A percentile compares a stretch with the other conserved stretches of the same genome.
Evolutionary conservation across 2,888 invertebrate species (phyloP).

Genomic region (Parasteatoda lunata): DNA sequence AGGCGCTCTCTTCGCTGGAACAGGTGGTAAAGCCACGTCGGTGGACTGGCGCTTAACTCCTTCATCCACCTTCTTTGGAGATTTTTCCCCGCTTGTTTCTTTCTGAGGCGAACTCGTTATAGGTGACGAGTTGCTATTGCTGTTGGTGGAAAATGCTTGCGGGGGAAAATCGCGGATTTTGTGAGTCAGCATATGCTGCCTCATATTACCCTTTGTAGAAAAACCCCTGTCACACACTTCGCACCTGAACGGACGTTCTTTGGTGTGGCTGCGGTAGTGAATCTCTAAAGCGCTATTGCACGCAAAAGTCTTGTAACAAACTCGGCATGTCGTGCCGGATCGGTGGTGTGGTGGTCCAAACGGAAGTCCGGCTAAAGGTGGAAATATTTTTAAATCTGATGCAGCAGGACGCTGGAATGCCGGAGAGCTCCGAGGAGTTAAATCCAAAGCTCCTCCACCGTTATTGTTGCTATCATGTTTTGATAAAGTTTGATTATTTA

Average conservation of each 20-base stretch:
- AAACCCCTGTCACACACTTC: constrained; percentile 93
- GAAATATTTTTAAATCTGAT: constrained; percentile 62
- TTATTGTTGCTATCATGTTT: constrained; percentile 71
- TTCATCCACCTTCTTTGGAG: constrained; percentile 31
- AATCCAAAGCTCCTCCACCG: constrained; percentile 72
- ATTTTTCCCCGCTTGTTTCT: constrained; percentile 17
- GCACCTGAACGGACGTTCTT: constrained; percentile 97
- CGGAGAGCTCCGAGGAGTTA: constrained; percentile 70
- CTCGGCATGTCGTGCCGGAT: constrained; percentile 94
- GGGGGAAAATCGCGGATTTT: constrained; percentile 80
- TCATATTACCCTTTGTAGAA: constrained; percentile 99
- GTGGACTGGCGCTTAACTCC: constrained; percentile 76
- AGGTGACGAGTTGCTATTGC: constrained; percentile 17
- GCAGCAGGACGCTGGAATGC: constrained; percentile 38
- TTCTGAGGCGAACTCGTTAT: constrained; percentile 16
- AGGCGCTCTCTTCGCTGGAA: constrained; percentile 66
- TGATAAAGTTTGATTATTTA: constrained; percentile 12
- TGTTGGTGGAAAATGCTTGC: constrained; percentile 69
- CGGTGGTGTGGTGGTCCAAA: constrained; percentile 80
- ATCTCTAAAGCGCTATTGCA: constrained; percentile 96
- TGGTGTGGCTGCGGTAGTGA: constrained; percentile 95
- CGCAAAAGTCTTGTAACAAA: constrained; percentile 98
- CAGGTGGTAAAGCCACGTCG: constrained; percentile 79
- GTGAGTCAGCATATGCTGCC: constrained; percentile 98
- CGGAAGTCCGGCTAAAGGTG: constrained; percentile 74